Evolutionary conservation across 2,888 invertebrate genomes (phyloP).

Genomic region (Scaptomyza cyrtandrae): DNA sequence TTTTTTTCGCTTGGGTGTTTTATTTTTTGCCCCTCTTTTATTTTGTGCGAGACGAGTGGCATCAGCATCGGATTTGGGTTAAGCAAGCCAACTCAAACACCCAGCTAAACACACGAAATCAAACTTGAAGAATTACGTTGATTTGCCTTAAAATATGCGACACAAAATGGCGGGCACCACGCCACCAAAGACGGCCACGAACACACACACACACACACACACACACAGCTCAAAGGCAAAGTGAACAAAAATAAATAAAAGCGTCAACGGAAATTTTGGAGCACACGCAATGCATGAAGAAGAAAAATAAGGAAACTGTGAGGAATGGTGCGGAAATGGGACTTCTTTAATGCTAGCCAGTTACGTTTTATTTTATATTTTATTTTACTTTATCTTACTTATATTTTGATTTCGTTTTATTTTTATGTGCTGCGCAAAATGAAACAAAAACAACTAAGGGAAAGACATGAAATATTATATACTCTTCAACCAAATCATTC

Average conservation of each 20-base stretch:
- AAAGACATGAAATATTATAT: background rate
- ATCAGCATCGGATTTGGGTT: slow-evolving; percentile 52
- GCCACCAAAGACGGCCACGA: background rate
- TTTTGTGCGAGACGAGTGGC: slow-evolving; percentile 39
- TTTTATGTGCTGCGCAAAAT: slow-evolving; percentile 53
- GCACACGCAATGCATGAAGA: slow-evolving; percentile 62
- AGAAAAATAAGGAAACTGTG: slow-evolving; percentile 3
- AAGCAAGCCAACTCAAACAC: slow-evolving; percentile 74
- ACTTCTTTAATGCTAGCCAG: slow-evolving; percentile 59
- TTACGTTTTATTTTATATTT: slow-evolving; percentile 64
- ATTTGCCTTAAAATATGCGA: slow-evolving; percentile 61
- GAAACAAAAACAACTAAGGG: slow-evolving; percentile 10
- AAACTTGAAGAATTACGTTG: slow-evolving; percentile 77
- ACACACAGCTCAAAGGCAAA: background rate
- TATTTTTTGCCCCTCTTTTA: background rate
- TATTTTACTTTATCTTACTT: slow-evolving; percentile 58
- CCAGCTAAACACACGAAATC: slow-evolving; percentile 73
- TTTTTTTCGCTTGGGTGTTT: slow-evolving; percentile 39
- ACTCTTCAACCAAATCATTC: background rate
- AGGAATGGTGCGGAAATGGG: slow-evolving; percentile 23
- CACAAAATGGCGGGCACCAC: slow-evolving; percentile 6
- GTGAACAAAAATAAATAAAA: slow-evolving; percentile 1
- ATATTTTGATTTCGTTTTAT: slow-evolving; percentile 64
- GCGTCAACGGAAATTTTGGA: slow-evolving; percentile 67
- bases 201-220: background rate